These are phyloP conservation scores for Mystacornis crossleyi DNA, from an alignment of 2,113 vertebrate species.

Conservation along the genomic window DNA sequence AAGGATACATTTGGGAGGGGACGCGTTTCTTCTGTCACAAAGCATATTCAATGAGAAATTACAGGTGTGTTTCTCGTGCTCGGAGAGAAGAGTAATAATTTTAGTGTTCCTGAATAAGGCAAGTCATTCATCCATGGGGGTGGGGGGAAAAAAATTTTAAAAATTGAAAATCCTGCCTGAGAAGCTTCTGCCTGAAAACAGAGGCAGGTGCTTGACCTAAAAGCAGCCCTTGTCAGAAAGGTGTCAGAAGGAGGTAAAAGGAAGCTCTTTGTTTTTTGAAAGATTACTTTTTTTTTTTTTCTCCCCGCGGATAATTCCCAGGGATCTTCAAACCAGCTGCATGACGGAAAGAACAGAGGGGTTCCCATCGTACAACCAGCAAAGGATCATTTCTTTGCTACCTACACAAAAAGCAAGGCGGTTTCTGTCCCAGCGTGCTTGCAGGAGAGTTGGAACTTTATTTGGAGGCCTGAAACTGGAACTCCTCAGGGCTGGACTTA, in stretches of 20 bases:
- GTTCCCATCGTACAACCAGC: neutral
- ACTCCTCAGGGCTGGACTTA: neutral
- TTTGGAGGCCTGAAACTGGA: neutral
- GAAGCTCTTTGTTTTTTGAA: neutral
- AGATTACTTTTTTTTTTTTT: neutral
- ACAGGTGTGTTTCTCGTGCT: conserved; percentile 50
- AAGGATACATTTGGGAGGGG: neutral
- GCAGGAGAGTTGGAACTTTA: neutral
- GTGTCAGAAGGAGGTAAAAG: neutral
- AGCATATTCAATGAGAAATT: conserved; percentile 34
- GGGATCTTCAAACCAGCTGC: neutral
- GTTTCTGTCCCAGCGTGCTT: neutral
- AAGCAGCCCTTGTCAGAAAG: conserved; percentile 12
- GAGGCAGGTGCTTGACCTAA: conserved; percentile 54
- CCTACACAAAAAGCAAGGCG: neutral
- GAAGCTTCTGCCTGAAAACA: conserved; percentile 58
- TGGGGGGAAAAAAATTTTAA: neutral
- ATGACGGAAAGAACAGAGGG: fast-evolving
- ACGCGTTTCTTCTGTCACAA: conserved; percentile 4
- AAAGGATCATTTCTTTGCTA: neutral
- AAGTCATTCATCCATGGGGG: conserved; percentile 19
- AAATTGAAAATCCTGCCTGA: conserved; percentile 28
- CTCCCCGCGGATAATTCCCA: neutral
- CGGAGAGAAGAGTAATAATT: conserved; percentile 9
- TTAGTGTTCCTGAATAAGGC: conserved; percentile 51